A percentile compares a stretch with the other conserved stretches of the same genome.
Conservation (phyloP, 1,140 invertebrate genomes). For the Paracyclopina nana region DNA sequence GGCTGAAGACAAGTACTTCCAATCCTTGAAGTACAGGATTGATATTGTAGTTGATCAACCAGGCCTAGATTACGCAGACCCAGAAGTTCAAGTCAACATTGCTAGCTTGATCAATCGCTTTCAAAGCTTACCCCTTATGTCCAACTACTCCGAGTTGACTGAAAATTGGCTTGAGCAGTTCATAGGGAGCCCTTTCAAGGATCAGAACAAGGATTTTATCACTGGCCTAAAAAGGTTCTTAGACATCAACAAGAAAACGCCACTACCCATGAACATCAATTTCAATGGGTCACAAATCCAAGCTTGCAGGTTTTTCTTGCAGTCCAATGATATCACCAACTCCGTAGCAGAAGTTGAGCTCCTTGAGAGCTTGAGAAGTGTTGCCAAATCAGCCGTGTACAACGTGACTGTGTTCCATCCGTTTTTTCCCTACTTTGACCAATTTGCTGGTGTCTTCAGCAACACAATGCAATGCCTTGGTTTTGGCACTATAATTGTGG, state of each 20-base stretch:
- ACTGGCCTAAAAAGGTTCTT: background rate
- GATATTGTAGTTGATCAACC: background rate
- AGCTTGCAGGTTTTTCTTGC: too few relatives aligned
- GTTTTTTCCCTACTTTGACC: too few relatives aligned
- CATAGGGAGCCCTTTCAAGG: background rate
- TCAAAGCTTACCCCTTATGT: background rate
- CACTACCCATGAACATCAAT: too few relatives aligned
- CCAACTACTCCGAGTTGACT: background rate
- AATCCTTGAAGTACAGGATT: background rate
- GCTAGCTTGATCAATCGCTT: background rate
- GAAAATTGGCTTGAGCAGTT: constrained; percentile 3
- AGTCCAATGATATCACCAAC: too few relatives aligned
- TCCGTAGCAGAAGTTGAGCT: too few relatives aligned
- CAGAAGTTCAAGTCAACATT: background rate
- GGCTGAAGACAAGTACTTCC: background rate
- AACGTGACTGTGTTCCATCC: too few relatives aligned
- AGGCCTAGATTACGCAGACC: background rate
- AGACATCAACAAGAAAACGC: too few relatives aligned
- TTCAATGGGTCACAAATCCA: too few relatives aligned
- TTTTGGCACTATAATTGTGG: constrained; percentile 32
- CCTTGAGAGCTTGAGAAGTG: too few relatives aligned
- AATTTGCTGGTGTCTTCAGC: too few relatives aligned
- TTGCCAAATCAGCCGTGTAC: too few relatives aligned
- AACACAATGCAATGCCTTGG: constrained; percentile 32
- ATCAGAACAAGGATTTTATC: background rate